Percentiles rank a stretch among this genome's conserved stretches.
These are phyloP conservation scores for Thymallus thymallus DNA, from an alignment of 2,113 vertebrate genomes.

Conservation along the genomic window DNA sequence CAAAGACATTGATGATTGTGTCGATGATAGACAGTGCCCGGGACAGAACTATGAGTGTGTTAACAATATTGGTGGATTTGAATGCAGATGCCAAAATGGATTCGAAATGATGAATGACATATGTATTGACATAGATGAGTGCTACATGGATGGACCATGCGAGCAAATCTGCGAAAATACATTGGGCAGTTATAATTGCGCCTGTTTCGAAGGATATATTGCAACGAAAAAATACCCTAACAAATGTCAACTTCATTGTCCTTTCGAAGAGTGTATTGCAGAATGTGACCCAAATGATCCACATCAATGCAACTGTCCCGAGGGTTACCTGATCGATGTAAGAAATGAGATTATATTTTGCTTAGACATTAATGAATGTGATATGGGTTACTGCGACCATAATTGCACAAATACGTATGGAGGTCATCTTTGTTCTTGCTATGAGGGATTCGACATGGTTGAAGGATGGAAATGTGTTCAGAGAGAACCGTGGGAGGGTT, in stretches of 20 bases:
- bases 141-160: conserved; percentile 36
- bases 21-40: conserved; percentile 50
- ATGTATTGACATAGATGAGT: conserved; percentile 69
- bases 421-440: conserved; percentile 55
- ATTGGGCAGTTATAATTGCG: conserved; percentile 38
- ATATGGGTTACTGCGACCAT: conserved; percentile 9
- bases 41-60: conserved; percentile 47
- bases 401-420: conserved; percentile 56
- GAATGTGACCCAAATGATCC: conserved; percentile 65
- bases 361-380: conserved; percentile 66
- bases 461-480: conserved; percentile 9
- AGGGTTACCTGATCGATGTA: conserved; percentile 49
- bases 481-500: background rate
- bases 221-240: background rate
- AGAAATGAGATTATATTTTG: fast-evolving
- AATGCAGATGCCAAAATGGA: conserved; percentile 60
- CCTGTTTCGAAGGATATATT: conserved; percentile 44
- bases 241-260: conserved; percentile 57
- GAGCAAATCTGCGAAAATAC: conserved; percentile 30
- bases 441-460: conserved; percentile 36
- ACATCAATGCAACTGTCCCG: conserved; percentile 59
- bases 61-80: conserved; percentile 41
- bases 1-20: conserved; percentile 59
- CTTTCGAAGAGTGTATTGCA: conserved; percentile 42
- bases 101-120: background rate